Evolutionary conservation across 2,113 vertebrate genomes (phyloP), one percentile per base, ranked within the genome.

Genomic region (Tretioscincus oriximinensis): DNA sequence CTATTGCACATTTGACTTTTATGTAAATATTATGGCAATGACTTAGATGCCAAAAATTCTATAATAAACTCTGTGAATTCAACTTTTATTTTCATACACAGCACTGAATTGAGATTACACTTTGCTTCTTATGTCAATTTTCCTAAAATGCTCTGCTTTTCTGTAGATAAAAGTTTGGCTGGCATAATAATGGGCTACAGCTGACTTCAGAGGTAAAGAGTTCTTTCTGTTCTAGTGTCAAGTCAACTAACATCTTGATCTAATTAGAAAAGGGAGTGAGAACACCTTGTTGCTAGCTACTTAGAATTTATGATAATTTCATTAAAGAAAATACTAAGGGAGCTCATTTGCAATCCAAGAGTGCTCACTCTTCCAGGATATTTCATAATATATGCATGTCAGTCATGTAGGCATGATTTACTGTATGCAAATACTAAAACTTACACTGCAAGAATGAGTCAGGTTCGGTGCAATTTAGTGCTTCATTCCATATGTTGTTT

Each of bases 391-490:
- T 1, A 51, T 76, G 80, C 63, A 22, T 77, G 74, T 85, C 91
- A 82, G 77, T 88, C 86, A 87, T 41, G 76, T 87, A 92, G 87
- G 83, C 6, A 54, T 90, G 51, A 83, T 80, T 91, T 83, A 80
- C 85, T 90, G 86, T 76, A 82, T 87, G 78, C 58, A 90, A 93
- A 94, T 66, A 87, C 61, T 82, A 74, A 76, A 76, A 89, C 89
- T 93, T 93, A 89, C 89, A 94, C 87, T 92, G 54, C 78, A 68
- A 79, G 28, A 41, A 16, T 92, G 90, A 93, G 83, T 92, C 91
- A 91, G 90, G 89, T 88, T 91, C 86, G 84, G 9, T 81, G 84
- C 84, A 82, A 89, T 85, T 76, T 90, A 84, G 85, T 61, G 54
- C 54, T 28, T 69, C 21, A 85, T 89, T 90, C 85, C 80, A 89